Evolutionary conservation across 2,888 invertebrate genomes (phyloP), one percentile per base, ranked within the genome.

Genomic region (Sphecodes monilicornis): DNA sequence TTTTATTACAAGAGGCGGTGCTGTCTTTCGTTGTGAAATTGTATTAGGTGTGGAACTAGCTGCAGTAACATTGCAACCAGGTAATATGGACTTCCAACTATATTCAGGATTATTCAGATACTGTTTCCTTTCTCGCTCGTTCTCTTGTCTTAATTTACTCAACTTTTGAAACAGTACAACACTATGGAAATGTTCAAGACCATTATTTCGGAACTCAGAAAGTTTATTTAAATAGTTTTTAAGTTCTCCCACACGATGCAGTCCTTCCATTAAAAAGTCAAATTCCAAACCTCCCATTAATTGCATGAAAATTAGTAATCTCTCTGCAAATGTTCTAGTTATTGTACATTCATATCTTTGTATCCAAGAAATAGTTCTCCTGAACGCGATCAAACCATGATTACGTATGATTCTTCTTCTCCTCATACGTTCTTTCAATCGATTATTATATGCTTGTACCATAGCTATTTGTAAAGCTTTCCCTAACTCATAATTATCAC

Each of bases 321-420:
- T 96, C 86, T 97, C 97, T 46, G 95, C 94, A 16, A 95, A 93
- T 46, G 94, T 92, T 89, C 95, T 95, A 64, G 96, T 96, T 72
- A 97, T 94, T 1, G 97, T 97, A 36, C 94, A 93, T 43, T 97
- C 97, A 94, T 97, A 98, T 89, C 96, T 96, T 75, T 97, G 96
- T 75, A 97, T 94, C 96, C 97, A 97, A 22, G 96, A 96, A 16
- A 96, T 94, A 1, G 97, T 96, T 94, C 97, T 97, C 90, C 97
- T 96, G 1, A 96, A 95, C 93, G 97, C 96, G 76, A 98, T 97
- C 3, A 98, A 95, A 0, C 98, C 98, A 95, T 98, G 98, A 70
- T 96, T 95, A 82, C 97, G 96, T 85, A 98, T 96, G 18, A 98
- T 96, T 88, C 95, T 95, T 92, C 97, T 97, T 76, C 98, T 95